Evolutionary conservation across 1,140 invertebrate genomes (phyloP).

Genomic region (Neotoxoptera formosana): DNA sequence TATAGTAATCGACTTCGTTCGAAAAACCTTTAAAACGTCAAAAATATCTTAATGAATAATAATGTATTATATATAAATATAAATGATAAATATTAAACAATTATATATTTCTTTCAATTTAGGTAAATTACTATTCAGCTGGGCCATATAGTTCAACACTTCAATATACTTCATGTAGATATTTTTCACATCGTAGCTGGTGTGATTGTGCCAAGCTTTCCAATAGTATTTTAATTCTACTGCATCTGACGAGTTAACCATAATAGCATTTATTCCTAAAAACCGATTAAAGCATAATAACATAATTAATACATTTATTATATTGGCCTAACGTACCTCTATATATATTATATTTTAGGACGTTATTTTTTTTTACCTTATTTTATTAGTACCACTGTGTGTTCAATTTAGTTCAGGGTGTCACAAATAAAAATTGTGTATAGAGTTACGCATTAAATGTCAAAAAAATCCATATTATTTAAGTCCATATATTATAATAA

Average conservation of each 20-base stretch:
- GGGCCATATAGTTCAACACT: conserved; percentile 8
- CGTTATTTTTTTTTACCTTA: too few species aligned
- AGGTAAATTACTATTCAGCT: conserved; percentile 23
- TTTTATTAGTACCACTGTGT: too few species aligned
- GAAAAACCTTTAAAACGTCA: conserved; percentile 11
- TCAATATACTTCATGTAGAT: conserved; percentile 30
- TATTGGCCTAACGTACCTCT: neutral
- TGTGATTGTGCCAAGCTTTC: conserved; percentile 51
- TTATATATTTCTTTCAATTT: neutral
- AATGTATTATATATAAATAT: neutral
- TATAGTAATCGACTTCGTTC: neutral
- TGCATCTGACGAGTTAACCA: conserved; percentile 10
- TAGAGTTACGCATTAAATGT: neutral
- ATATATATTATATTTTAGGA: neutral
- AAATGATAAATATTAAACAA: neutral
- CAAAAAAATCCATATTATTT: neutral
- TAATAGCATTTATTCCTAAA: conserved; percentile 11
- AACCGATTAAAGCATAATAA: neutral
- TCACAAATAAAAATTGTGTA: neutral
- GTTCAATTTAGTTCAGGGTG: too few species aligned
- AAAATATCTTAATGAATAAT: neutral
- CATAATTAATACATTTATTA: neutral
- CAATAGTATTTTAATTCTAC: conserved; percentile 45
- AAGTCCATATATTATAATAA: neutral
- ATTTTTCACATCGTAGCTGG: conserved; percentile 1